Evolutionary conservation across 2,888 invertebrate genomes (phyloP).

Genomic region (Lochmaea crataegi): DNA sequence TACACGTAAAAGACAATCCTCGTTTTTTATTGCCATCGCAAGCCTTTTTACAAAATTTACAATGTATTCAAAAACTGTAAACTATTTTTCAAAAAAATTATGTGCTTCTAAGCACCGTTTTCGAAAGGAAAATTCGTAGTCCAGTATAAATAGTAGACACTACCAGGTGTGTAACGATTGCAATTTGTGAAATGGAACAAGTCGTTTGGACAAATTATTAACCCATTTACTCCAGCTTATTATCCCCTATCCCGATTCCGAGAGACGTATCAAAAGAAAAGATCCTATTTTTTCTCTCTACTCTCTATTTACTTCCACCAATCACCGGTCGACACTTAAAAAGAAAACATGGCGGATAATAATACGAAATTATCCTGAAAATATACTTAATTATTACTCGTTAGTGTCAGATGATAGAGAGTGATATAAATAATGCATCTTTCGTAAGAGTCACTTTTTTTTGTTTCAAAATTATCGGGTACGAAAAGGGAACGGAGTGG

Average conservation of each 20-base stretch:
- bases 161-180: conserved; percentile 56
- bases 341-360: conserved; percentile 30
- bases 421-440: conserved; percentile 19
- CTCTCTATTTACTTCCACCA: conserved; percentile 8
- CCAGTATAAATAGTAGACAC: conserved; percentile 35
- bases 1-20: no score
- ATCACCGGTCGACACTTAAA: conserved; percentile 9
- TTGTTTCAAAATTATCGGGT: conserved; percentile 4
- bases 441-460: background rate
- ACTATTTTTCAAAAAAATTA: no score
- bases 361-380: conserved; percentile 20
- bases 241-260: conserved; percentile 54
- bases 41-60: no score
- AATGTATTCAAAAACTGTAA: no score
- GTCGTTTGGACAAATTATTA: conserved; percentile 60
- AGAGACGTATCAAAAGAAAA: conserved; percentile 40
- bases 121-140: no score
- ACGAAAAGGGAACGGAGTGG: background rate
- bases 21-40: no score
- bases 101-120: no score
- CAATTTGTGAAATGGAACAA: conserved; percentile 62
- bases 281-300: conserved; percentile 9
- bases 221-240: conserved; percentile 57
- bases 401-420: conserved; percentile 15
- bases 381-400: conserved; percentile 17